Base-by-base conservation (phyloP, 1,140 invertebrate species). In the Brachionus angularis region DNA sequence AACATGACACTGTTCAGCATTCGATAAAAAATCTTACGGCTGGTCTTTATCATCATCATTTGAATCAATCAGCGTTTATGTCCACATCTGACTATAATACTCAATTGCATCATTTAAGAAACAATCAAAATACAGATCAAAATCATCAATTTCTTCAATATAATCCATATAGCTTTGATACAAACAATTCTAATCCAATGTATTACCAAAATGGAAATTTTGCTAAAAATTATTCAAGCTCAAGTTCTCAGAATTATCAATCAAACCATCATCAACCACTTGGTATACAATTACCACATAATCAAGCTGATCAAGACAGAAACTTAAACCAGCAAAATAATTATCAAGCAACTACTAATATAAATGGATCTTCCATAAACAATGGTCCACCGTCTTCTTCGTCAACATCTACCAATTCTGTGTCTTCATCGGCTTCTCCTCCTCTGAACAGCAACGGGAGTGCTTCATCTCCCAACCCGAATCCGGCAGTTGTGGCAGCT, bases 371-470 rank as follows among this genome's bases (percentile, higher is more conserved):
- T n/a, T n/a, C n/a, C n/a, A n/a, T n/a, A n/a, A n/a, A n/a, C n/a
- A n/a, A 50, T 23, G 62, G 62, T 33, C 62, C 62, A 10, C 62
- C 62, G 7, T 67, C 62, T 47, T 67, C 62, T 0, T 67, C 62
- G 4, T 67, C 62, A 3, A 47, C 62, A 0, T 31, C 14, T 2
- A 39, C 53, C 23, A 58, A 58, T 39, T 46, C 62, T 18, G 47
- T 50, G 3, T 67, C 62, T 16, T 46, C 62, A 46, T 46, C 62
- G 31, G 47, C 23, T 7, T 67, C 62, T 16, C 62, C 62, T 3
- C 29, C 62, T 46, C 27, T 67, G 7, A 67, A 67, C 42, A 34
- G 39, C n/a, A n/a, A n/a, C n/a, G n/a, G n/a, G n/a, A 10, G 10
- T 10, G 16, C 10, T 16, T 42, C 39, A 33, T 47, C 42, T 8